Conservation (phyloP, 2,113 vertebrate genomes). For the Todiramphus saurophagus region DNA sequence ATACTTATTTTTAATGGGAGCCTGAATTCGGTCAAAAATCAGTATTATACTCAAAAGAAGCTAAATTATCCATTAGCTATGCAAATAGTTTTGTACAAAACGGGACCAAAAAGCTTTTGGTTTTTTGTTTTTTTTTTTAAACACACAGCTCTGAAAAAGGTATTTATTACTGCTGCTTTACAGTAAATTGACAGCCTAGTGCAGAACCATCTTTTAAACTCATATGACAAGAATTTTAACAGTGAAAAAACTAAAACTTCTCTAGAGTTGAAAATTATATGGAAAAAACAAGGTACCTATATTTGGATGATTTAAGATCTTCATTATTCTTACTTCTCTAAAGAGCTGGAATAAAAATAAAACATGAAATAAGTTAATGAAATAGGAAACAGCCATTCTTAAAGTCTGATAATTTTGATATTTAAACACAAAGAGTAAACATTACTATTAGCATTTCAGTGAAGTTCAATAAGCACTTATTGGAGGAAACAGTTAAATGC, state of each 20-base stretch:
- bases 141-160: not conserved
- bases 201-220: not conserved
- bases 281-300: slow-evolving; percentile 82
- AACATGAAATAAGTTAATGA: slow-evolving; percentile 59
- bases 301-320: slow-evolving; percentile 98
- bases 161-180: not conserved
- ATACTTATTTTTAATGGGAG: not conserved
- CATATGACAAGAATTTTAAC: not conserved
- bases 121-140: not conserved
- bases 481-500: not conserved
- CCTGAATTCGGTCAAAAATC: not conserved
- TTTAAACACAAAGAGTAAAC: not conserved
- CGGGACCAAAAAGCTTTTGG: not conserved
- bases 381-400: not conserved
- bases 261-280: not conserved
- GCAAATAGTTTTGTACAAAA: not conserved
- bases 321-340: slow-evolving; percentile 99
- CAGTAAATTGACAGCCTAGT: not conserved
- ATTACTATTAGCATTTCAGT: not conserved
- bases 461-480: not conserved
- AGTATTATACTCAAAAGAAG: not conserved
- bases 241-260: not conserved
- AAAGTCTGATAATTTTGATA: not conserved
- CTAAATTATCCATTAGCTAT: not conserved
- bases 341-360: slow-evolving; percentile 86